Base-by-base conservation (phyloP, 2,888 invertebrate species). In the Apoda limacodes region DNA sequence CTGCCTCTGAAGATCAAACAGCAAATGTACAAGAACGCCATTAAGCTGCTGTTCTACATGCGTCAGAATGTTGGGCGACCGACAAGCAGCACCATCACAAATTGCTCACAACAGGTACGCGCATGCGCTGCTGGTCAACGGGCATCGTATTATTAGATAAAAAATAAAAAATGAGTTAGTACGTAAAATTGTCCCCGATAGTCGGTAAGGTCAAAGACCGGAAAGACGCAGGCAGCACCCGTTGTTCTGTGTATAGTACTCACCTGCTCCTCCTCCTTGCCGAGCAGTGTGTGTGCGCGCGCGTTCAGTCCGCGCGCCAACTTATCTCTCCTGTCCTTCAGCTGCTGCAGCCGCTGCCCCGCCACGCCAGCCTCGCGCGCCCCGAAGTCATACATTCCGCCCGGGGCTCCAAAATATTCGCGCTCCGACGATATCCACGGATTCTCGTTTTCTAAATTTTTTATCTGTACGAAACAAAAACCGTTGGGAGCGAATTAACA, bases 241-340 rank as follows among this genome's bases (percentile, higher is more conserved):
- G 4, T 7, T 7, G 25, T 12, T 4, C 4, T 7, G 25, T 5
- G 13, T 5, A 5, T 12, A 9, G 4, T 3, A 9, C 20, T 21
- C 12, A 87, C 88, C 82, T 88, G 88, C 54, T 94, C 92, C 70
- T 95, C 95, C 58, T 94, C 92, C 51, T 90, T 89, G 30, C 88
- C 89, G 31, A 95, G 82, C 68, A 94, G 85, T 60, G 88, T 89
- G 83, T 96, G 94, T 1, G 95, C 95, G 47, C 92, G 82, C 32
- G 90, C 85, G 66, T 70, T 69, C 39, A 75, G 63, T 0, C 74
- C 74, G 2, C 74, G 66, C 34, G 88, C 85, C 49, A 95, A 80
- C 57, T 84, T 84, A 38, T 88, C 86, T 32, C 36, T 14, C n/a
- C 82, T 78, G 46, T 86, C 88, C 45, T 81, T 65, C 9, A 88